phyloP scores from a whole-genome alignment of 1,140 invertebrate genomes.

The Platyura marginata region DNA sequence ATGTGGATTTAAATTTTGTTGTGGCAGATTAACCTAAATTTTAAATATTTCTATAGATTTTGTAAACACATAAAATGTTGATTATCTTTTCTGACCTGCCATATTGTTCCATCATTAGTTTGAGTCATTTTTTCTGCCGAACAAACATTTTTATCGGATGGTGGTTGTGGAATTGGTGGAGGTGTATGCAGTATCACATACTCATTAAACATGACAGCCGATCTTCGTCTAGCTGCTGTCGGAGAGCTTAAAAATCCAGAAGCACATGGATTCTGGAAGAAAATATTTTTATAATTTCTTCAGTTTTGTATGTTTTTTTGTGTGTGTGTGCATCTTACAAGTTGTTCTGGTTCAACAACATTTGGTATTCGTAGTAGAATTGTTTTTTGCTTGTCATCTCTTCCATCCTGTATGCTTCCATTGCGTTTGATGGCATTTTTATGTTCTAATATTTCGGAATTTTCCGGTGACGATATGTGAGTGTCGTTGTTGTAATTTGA shows the following conservation, averaged over 20 bases:
- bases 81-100: constrained; percentile 26
- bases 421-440: constrained; percentile 14
- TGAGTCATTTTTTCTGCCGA: constrained; percentile 79
- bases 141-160: constrained; percentile 38
- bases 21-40: constrained; percentile 19
- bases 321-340: constrained; percentile 20
- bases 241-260: constrained; percentile 32
- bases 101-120: constrained; percentile 53
- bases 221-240: constrained; percentile 42
- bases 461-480: constrained; percentile 2
- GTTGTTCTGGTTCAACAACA: constrained; percentile 18
- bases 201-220: constrained; percentile 76
- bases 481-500: constrained; percentile 1
- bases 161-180: constrained; percentile 23
- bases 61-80: not conserved
- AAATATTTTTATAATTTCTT: too few species aligned
- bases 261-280: constrained; percentile 15
- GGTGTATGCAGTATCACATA: constrained; percentile 53
- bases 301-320: too few species aligned
- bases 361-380: constrained; percentile 20
- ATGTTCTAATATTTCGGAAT: constrained; percentile 6
- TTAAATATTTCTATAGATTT: not conserved
- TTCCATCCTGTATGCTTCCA: constrained; percentile 11
- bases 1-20: constrained; percentile 11
- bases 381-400: constrained; percentile 13